Base-by-base conservation (phyloP, 2,113 vertebrate species). In the Bucco capensis region DNA sequence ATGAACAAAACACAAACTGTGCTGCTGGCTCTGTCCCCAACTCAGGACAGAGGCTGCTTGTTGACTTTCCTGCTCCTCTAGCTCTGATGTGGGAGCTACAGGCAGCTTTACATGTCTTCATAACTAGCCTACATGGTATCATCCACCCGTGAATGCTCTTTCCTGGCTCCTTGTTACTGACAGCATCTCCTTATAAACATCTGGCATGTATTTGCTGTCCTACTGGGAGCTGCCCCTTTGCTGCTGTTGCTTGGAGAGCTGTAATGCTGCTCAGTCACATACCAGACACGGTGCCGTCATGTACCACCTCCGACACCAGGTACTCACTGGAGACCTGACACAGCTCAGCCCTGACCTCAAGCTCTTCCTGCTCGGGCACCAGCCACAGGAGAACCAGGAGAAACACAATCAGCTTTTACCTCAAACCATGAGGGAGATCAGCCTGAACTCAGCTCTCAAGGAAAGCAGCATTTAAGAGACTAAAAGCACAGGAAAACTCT, bases 141-240 rank as follows among this genome's bases (percentile, higher is more conserved):
- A 81, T 79, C 54, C 51, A 80, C 73, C 54, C 28, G 7, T 3
- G 3, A 90, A 42, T 35, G 70, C 74, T 89, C 50, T 88, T 73
- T 88, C 40, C 71, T 81, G 81, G 57, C 72, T 89, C 83, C 50
- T 69, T 64, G 74, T 94, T 79, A 62, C 85, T 89, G 75, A 44
- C 60, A 81, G 62, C 61, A 51, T 93, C 77, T 77, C 86, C 75
- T 92, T 76, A 23, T 42, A 82, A 95, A 85, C 90, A 95, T 94
- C 92, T 92, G 88, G 83, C 47, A 69, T 83, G 79, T 96, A 92
- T 96, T 94, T 93, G 75, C 74, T 71, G 78, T 83, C 64, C 66
- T 87, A 12, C 74, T 0, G 14, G 75, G 78, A 87, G 38, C 67
- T 89, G 33, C 58, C 70, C 42, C 50, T 56, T 51, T 1, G 11